These are phyloP conservation scores for Aphelocoma californica DNA, from an alignment of 2,797 vertebrate species.

Conservation along the genomic window DNA sequence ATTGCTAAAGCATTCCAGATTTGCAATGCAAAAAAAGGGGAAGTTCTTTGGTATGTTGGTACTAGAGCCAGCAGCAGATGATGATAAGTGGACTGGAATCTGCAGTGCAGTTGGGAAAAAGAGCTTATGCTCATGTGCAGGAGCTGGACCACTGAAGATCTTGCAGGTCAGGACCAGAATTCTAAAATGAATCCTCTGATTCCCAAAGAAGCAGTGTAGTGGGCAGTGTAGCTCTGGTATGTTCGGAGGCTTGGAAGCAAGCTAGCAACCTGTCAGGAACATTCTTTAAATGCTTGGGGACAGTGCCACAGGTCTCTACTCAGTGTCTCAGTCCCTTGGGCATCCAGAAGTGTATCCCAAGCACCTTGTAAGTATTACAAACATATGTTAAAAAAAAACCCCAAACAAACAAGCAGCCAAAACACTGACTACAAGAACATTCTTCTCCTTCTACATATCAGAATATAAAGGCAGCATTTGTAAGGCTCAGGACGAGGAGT, in stretches of 20 bases:
- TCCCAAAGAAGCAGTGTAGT: not conserved
- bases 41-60: not conserved
- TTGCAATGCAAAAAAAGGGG: not conserved
- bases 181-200: constrained; percentile 18
- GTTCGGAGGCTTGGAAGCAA: not conserved
- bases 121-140: not conserved
- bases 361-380: not conserved
- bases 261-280: not conserved
- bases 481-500: not conserved
- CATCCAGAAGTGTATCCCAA: not conserved
- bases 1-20: not conserved
- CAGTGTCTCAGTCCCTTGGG: not conserved
- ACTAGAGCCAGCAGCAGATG: not conserved
- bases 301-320: not conserved
- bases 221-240: not conserved
- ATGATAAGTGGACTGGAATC: not conserved
- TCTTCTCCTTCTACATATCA: not conserved
- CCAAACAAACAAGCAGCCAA: not conserved
- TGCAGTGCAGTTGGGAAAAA: not conserved
- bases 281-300: not conserved
- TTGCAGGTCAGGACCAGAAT: constrained; percentile 24
- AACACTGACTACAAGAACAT: not conserved
- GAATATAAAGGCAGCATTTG: not conserved
- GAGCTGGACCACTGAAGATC: not conserved
- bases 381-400: not conserved